Conservation (phyloP, 2,797 vertebrate genomes). For the Salarias fasciatus region DNA sequence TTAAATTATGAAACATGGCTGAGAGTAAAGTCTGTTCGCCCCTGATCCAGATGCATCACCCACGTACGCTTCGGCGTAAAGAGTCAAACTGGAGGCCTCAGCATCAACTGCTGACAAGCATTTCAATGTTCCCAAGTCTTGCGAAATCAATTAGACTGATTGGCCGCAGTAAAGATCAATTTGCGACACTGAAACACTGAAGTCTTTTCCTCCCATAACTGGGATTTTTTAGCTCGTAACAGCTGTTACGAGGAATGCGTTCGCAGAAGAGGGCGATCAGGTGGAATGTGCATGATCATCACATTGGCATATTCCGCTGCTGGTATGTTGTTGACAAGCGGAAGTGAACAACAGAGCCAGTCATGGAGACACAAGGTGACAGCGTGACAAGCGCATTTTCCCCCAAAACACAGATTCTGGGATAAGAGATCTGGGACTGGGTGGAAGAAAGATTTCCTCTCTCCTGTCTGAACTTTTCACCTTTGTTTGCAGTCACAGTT, state of each 20-base stretch:
- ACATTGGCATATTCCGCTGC: conserved; percentile 63
- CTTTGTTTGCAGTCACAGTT: no score
- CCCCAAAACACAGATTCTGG: conserved; percentile 14
- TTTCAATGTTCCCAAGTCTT: conserved; percentile 51
- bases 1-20: no score
- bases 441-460: no score
- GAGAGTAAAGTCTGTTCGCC: conserved; percentile 7
- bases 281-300: conserved; percentile 77
- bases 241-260: conserved; percentile 53
- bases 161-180: conserved; percentile 66
- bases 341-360: conserved; percentile 71
- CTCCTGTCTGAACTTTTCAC: no score
- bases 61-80: no score
- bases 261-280: conserved; percentile 46
- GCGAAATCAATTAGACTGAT: conserved; percentile 73
- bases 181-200: conserved; percentile 61
- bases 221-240: conserved; percentile 41
- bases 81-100: conserved; percentile 4
- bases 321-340: conserved; percentile 76
- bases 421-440: conserved; percentile 4
- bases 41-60: neutral
- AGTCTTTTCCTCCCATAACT: conserved; percentile 51
- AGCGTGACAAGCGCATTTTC: conserved; percentile 41
- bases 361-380: conserved; percentile 59
- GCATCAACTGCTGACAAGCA: conserved; percentile 50